Conservation (phyloP, 2,888 invertebrate species). For the Dryadula phaetusa region DNA sequence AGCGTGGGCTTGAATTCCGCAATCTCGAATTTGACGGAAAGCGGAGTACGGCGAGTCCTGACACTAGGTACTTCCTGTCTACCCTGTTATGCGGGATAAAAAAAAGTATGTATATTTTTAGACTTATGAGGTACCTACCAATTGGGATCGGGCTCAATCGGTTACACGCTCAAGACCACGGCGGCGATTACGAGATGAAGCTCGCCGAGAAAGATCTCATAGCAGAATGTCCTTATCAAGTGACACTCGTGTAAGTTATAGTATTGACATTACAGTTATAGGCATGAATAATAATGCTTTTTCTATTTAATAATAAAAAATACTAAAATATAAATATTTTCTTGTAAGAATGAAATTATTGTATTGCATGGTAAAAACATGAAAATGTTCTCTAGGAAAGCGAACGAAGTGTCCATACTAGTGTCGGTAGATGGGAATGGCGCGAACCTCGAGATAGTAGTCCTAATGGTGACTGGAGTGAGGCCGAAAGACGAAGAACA, state of each 20-base stretch:
- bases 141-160: constrained; percentile 67
- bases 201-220: constrained; percentile 84
- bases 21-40: no score
- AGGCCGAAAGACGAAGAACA: constrained; percentile 51
- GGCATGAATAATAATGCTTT: no score
- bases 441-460: constrained; percentile 69
- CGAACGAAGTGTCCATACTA: constrained; percentile 68
- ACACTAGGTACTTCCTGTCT: no score
- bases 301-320: no score
- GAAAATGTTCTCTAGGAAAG: constrained; percentile 61
- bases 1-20: no score
- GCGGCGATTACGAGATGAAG: constrained; percentile 68
- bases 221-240: constrained; percentile 87
- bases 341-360: background rate
- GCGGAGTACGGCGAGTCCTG: no score
- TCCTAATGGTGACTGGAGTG: constrained; percentile 69
- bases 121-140: constrained; percentile 78
- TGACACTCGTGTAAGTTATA: constrained; percentile 84
- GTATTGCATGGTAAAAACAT: background rate
- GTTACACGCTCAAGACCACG: constrained; percentile 65
- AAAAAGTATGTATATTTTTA: constrained; percentile 49
- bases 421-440: constrained; percentile 70
- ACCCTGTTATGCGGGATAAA: no score
- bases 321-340: no score
- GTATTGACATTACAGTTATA: no score